These are phyloP conservation scores for Capra hircus DNA, from an alignment of 2,113 vertebrate genomes.

Conservation along the genomic window DNA sequence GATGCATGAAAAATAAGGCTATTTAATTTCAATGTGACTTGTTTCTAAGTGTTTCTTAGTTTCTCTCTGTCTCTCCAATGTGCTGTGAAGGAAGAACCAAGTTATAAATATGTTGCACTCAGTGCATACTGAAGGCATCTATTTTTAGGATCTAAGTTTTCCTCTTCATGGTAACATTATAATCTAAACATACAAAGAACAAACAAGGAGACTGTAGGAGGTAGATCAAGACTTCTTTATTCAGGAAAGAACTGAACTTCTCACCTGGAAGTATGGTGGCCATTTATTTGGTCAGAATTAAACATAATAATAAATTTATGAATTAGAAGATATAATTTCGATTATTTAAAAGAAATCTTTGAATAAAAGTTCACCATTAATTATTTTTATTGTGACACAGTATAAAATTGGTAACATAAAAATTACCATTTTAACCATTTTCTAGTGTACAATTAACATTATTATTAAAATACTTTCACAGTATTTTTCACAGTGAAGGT, in stretches of 20 bases:
- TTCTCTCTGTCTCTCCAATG: neutral
- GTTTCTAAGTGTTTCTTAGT: neutral
- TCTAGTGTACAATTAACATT: neutral
- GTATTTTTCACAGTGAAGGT: neutral
- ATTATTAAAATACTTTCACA: neutral
- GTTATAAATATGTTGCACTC: neutral
- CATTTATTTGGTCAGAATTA: neutral
- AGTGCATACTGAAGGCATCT: neutral
- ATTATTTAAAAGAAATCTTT: neutral
- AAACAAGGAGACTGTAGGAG: conserved; percentile 5
- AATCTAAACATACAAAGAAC: conserved; percentile 21
- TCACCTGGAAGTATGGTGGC: neutral
- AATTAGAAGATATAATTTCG: neutral
- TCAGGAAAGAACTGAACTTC: neutral
- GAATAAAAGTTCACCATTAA: neutral
- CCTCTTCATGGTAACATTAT: conserved; percentile 9
- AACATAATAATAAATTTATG: neutral
- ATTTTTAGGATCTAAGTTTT: conserved; percentile 23
- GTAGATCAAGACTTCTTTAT: conserved; percentile 32
- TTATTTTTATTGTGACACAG: neutral
- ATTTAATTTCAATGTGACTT: neutral
- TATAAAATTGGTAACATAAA: neutral
- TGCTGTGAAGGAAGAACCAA: neutral
- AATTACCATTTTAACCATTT: neutral
- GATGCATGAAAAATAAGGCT: neutral